These are phyloP conservation scores for Paracyclopina nana DNA, from an alignment of 1,140 invertebrate genomes.

Conservation along the genomic window DNA sequence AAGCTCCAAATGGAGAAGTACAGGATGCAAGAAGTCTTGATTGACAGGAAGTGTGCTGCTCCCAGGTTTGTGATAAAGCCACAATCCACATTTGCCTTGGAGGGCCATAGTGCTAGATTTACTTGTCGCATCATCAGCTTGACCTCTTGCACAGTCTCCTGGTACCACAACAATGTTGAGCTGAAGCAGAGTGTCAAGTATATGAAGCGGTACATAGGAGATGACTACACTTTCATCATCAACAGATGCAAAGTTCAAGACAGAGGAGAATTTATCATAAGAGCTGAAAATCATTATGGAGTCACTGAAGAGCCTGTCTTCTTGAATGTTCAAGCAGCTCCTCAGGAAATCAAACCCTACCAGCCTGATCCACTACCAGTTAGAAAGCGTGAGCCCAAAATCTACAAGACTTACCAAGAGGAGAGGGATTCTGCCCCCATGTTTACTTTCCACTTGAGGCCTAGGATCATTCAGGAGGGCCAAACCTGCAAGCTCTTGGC, in stretches of 20 bases:
- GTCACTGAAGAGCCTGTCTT: conserved; percentile 87
- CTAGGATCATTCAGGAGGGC: conserved; percentile 89
- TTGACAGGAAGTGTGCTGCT: conserved; percentile 88
- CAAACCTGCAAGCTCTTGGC: conserved; percentile 84
- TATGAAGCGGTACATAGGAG: conserved; percentile 90
- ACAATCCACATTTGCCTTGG: conserved; percentile 79
- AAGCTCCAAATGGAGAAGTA: conserved; percentile 92
- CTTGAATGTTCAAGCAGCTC: conserved; percentile 83
- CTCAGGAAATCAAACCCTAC: conserved; percentile 55
- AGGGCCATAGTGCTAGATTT: conserved; percentile 92
- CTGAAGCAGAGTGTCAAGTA: conserved; percentile 94
- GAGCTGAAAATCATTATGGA: conserved; percentile 94
- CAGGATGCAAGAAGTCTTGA: conserved; percentile 82
- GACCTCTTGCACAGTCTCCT: conserved; percentile 78
- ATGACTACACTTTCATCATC: conserved; percentile 93
- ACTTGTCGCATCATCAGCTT: conserved; percentile 87
- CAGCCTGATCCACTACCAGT: conserved; percentile 43
- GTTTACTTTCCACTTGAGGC: conserved; percentile 91
- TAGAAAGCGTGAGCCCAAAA: conserved; percentile 52
- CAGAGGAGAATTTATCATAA: conserved; percentile 87
- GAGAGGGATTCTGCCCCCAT: conserved; percentile 67
- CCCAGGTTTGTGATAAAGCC: conserved; percentile 94
- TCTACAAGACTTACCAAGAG: conserved; percentile 69
- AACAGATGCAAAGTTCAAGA: conserved; percentile 85
- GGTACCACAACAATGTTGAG: conserved; percentile 81